A percentile compares a stretch with the other conserved stretches of the same genome.
phyloP scores from a whole-genome alignment of 2,888 invertebrate genomes.

The Yponomeuta malinellus region DNA sequence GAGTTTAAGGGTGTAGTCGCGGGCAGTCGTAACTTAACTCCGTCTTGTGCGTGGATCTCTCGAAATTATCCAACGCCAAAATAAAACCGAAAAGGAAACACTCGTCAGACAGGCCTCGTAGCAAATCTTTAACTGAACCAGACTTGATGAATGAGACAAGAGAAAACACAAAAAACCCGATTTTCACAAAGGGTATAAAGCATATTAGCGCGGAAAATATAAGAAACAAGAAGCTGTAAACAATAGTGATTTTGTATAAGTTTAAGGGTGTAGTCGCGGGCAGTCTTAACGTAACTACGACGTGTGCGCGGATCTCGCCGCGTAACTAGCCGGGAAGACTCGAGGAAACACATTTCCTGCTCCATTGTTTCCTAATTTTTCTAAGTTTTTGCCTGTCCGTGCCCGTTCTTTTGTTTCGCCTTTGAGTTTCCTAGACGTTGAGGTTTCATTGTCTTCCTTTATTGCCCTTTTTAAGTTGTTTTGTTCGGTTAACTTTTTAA shows the following conservation, averaged over 20 bases:
- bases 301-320: constrained; percentile 16
- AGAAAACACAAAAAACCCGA: background rate
- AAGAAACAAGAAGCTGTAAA: background rate
- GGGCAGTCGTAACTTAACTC: background rate
- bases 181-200: background rate
- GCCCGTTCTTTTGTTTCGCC: constrained; percentile 52
- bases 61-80: constrained; percentile 15
- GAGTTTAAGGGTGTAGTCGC: background rate
- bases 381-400: constrained; percentile 51
- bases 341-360: constrained; percentile 59
- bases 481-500: constrained; percentile 14
- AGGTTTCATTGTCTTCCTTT: constrained; percentile 62
- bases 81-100: constrained; percentile 13
- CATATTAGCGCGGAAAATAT: background rate
- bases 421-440: constrained; percentile 53
- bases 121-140: background rate
- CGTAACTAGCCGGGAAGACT: constrained; percentile 18
- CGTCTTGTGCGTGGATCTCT: constrained; percentile 17
- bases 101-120: background rate
- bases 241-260: background rate
- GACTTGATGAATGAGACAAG: background rate
- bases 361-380: constrained; percentile 65
- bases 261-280: background rate
- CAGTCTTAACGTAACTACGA: background rate
- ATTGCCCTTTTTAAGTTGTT: constrained; percentile 41